These are phyloP conservation scores for Varanus salvator DNA, from an alignment of 2,113 vertebrate genomes.

Conservation along the genomic window DNA sequence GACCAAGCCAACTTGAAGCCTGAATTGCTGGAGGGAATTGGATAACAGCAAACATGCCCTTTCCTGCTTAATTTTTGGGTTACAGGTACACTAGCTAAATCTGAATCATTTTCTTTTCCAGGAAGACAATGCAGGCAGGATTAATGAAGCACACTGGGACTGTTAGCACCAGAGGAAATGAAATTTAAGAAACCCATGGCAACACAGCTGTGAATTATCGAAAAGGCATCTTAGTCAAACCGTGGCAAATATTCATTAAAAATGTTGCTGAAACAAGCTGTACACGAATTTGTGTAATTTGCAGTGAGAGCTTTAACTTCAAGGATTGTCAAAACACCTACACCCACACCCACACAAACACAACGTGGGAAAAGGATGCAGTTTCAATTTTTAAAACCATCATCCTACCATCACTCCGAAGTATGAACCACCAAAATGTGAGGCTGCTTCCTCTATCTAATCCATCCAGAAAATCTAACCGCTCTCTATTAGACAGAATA, in stretches of 20 bases:
- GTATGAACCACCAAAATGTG: not conserved
- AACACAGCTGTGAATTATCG: not conserved
- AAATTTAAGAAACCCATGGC: slow-evolving; percentile 7
- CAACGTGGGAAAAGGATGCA: not conserved
- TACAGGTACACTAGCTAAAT: not conserved
- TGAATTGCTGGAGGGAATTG: not conserved
- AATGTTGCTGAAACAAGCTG: not conserved
- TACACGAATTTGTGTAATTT: not conserved
- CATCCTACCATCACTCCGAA: not conserved
- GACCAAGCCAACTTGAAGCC: not conserved
- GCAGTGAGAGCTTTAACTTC: not conserved
- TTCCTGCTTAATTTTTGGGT: not conserved
- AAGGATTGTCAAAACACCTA: not conserved
- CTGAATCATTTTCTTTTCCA: slow-evolving; percentile 4
- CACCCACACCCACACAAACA: not conserved
- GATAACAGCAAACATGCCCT: not conserved
- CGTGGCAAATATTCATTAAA: not conserved
- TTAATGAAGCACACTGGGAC: slow-evolving; percentile 2
- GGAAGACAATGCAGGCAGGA: not conserved
- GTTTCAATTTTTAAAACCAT: not conserved
- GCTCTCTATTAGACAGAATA: not conserved
- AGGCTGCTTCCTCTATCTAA: not conserved
- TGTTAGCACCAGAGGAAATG: slow-evolving; percentile 23
- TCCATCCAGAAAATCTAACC: not conserved
- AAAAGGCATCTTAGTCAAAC: slow-evolving; percentile 9